Percentiles rank a stretch among this genome's conserved stretches.
Conservation (phyloP, 2,113 vertebrate genomes). For the Pogonocichla stellata region DNA sequence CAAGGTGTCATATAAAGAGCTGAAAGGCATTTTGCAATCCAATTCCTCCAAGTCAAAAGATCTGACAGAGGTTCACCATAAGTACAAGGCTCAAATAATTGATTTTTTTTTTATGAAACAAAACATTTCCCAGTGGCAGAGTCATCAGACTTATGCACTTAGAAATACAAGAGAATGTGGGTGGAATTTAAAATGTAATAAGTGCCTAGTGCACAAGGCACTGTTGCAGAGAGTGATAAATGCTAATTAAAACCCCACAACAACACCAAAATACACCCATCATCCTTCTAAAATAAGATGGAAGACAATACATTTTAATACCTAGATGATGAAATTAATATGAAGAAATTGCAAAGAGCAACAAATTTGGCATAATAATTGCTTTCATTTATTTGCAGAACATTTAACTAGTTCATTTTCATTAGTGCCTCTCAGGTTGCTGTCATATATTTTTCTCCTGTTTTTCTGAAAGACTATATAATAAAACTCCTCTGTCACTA, state of each 20-base stretch:
- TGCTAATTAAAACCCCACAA: accelerated
- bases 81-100: not conserved
- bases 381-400: not conserved
- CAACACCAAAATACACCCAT: not conserved
- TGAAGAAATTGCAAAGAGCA: not conserved
- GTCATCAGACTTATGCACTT: not conserved
- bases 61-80: not conserved
- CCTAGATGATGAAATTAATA: not conserved
- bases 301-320: not conserved
- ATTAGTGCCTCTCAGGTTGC: not conserved
- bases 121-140: not conserved
- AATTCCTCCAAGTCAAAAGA: not conserved
- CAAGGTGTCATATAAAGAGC: not conserved
- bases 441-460: not conserved
- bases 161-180: not conserved
- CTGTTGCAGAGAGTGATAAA: not conserved
- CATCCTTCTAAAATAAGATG: not conserved
- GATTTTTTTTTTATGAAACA: not conserved
- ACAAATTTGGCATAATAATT: not conserved
- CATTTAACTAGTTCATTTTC: not conserved
- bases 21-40: not conserved
- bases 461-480: not conserved
- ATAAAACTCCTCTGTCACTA: not conserved
- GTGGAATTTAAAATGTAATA: not conserved
- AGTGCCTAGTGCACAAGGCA: not conserved